phyloP scores from a whole-genome alignment of 2,888 invertebrate genomes.

The Linnaemya tessellans region DNA sequence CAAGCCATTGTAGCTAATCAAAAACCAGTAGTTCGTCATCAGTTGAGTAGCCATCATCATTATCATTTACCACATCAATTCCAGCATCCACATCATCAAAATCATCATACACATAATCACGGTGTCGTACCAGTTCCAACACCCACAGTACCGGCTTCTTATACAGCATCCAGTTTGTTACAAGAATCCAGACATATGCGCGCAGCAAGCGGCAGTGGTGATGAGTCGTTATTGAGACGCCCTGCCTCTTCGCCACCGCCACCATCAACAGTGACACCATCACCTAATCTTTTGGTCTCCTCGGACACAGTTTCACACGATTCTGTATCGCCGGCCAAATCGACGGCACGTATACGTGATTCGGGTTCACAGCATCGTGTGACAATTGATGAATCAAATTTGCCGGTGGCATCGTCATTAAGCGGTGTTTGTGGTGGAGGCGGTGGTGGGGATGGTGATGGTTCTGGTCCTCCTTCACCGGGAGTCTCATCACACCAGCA shows the following conservation, averaged over 20 bases:
- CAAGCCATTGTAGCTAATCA: constrained; percentile 74
- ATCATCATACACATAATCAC: constrained; percentile 79
- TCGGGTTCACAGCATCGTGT: constrained; percentile 82
- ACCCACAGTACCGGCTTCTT: constrained; percentile 79
- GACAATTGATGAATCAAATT: constrained; percentile 82
- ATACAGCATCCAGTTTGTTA: constrained; percentile 71
- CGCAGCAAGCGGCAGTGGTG: constrained; percentile 70
- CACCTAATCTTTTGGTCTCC: constrained; percentile 89
- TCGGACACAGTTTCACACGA: constrained; percentile 89
- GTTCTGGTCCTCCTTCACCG: constrained; percentile 79
- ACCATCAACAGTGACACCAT: constrained; percentile 82
- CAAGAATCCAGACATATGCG: constrained; percentile 71
- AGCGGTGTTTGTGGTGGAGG: constrained; percentile 77
- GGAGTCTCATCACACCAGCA: constrained; percentile 78
- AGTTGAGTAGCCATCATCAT: constrained; percentile 81
- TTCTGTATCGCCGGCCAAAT: constrained; percentile 84
- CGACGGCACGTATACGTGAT: constrained; percentile 79
- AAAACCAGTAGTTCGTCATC: constrained; percentile 76
- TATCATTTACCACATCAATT: constrained; percentile 82
- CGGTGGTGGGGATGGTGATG: constrained; percentile 77
- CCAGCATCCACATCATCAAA: constrained; percentile 81
- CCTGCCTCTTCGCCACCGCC: constrained; percentile 73
- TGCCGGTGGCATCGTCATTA: constrained; percentile 79
- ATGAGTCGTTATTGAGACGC: constrained; percentile 71
- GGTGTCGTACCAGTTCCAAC: constrained; percentile 79